These are phyloP conservation scores for Phaedon cochleariae DNA, from an alignment of 2,888 invertebrate species.

Conservation along the genomic window DNA sequence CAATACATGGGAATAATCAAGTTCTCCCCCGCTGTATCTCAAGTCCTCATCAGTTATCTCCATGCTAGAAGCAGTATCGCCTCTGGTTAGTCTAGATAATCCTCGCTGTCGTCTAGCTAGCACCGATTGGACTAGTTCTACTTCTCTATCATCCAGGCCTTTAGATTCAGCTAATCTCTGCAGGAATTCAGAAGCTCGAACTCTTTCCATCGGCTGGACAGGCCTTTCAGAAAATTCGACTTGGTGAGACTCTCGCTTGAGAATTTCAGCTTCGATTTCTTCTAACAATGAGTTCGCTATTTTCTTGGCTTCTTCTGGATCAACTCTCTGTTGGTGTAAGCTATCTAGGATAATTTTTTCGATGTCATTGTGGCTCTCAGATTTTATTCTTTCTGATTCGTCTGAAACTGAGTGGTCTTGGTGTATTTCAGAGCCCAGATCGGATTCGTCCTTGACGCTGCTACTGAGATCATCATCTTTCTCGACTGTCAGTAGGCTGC, in stretches of 20 bases:
- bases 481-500: conserved; percentile 42
- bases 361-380: conserved; percentile 60
- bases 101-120: conserved; percentile 62
- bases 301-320: conserved; percentile 63
- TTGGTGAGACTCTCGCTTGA: conserved; percentile 54
- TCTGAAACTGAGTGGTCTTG: conserved; percentile 58
- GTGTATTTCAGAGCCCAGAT: conserved; percentile 59
- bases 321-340: conserved; percentile 60
- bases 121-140: conserved; percentile 64
- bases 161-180: conserved; percentile 61
- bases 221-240: conserved; percentile 29
- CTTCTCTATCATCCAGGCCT: conserved; percentile 62
- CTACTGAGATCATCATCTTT: conserved; percentile 59
- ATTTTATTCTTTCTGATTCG: conserved; percentile 57
- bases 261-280: conserved; percentile 66
- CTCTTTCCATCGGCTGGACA: conserved; percentile 44
- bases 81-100: conserved; percentile 59
- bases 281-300: conserved; percentile 65
- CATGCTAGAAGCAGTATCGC: conserved; percentile 65
- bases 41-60: conserved; percentile 74
- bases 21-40: conserved; percentile 74
- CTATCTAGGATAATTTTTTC: conserved; percentile 60
- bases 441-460: conserved; percentile 57
- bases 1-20: conserved; percentile 67
- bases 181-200: conserved; percentile 61